A percentile compares a stretch with the other conserved stretches of the same genome.
Conservation (phyloP, 2,113 vertebrate species). For the Gallinago paraguaiae region DNA sequence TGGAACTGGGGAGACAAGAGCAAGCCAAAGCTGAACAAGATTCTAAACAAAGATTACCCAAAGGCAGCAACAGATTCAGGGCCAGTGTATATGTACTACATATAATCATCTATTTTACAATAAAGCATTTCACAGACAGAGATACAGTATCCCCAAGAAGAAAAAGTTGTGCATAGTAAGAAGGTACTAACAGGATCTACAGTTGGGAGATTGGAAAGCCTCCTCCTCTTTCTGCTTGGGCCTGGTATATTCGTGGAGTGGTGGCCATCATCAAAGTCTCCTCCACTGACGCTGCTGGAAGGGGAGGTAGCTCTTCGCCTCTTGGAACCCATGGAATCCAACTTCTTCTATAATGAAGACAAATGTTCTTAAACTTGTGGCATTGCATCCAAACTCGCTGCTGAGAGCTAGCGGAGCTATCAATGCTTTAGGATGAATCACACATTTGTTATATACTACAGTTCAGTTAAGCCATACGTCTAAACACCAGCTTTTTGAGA, state of each 20-base stretch:
- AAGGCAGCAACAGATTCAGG: neutral
- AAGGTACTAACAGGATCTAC: slow-evolving; percentile 94
- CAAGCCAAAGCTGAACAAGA: neutral
- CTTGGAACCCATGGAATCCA: slow-evolving; percentile 95
- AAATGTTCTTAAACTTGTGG: slow-evolving; percentile 70
- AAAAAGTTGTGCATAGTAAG: neutral
- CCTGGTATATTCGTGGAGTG: slow-evolving; percentile 86
- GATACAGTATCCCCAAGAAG: neutral
- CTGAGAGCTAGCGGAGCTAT: neutral
- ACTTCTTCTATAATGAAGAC: slow-evolving; percentile 81
- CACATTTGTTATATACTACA: neutral
- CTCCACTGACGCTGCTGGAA: slow-evolving; percentile 95
- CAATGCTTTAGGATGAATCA: neutral
- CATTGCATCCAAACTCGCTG: slow-evolving; percentile 16
- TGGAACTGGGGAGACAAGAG: neutral
- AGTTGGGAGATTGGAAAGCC: slow-evolving; percentile 91
- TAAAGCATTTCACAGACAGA: neutral
- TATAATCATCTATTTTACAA: neutral
- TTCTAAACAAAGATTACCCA: neutral
- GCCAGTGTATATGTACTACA: accelerated
- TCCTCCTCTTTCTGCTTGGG: slow-evolving; percentile 91
- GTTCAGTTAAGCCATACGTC: neutral
- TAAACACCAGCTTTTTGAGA: neutral
- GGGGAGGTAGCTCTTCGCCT: slow-evolving; percentile 95
- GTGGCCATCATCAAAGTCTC: slow-evolving; percentile 95